phyloP scores from a whole-genome alignment of 2,113 vertebrate genomes.

The Chlorodrepanis virens region DNA sequence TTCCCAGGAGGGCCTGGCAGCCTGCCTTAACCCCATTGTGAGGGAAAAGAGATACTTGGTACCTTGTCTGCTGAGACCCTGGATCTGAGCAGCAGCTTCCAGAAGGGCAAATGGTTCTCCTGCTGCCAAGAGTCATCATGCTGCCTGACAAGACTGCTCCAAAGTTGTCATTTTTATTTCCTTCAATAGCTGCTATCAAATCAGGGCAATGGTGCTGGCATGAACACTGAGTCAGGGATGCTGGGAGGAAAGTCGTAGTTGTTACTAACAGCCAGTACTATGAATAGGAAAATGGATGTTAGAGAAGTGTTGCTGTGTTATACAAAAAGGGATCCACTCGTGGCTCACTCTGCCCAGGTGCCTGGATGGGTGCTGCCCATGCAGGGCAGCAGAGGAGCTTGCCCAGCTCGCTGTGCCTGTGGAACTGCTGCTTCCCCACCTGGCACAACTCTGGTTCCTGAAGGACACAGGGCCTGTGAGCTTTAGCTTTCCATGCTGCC shows the following conservation, averaged over 20 bases:
- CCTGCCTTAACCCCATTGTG: accelerated
- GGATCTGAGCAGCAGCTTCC: not conserved
- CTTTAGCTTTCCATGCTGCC: not conserved
- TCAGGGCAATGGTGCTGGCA: not conserved
- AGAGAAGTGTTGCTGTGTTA: not conserved
- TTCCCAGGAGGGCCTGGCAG: accelerated
- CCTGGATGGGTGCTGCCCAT: not conserved
- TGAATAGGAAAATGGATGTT: not conserved
- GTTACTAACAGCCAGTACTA: not conserved
- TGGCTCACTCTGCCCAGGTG: not conserved
- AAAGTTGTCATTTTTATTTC: not conserved
- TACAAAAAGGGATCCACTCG: accelerated
- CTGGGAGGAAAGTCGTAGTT: not conserved
- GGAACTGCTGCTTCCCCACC: not conserved
- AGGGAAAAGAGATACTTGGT: not conserved
- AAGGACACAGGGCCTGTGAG: not conserved
- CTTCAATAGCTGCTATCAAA: not conserved
- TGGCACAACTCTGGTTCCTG: accelerated
- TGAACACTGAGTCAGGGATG: not conserved
- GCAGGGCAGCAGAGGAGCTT: not conserved
- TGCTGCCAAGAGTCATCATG: not conserved
- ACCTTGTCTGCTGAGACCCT: not conserved
- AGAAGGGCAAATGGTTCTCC: not conserved
- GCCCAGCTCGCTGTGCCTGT: not conserved
- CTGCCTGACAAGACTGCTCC: not conserved